These are phyloP conservation scores for Babylonia areolata DNA, from an alignment of 1,140 invertebrate genomes.

Conservation along the genomic window DNA sequence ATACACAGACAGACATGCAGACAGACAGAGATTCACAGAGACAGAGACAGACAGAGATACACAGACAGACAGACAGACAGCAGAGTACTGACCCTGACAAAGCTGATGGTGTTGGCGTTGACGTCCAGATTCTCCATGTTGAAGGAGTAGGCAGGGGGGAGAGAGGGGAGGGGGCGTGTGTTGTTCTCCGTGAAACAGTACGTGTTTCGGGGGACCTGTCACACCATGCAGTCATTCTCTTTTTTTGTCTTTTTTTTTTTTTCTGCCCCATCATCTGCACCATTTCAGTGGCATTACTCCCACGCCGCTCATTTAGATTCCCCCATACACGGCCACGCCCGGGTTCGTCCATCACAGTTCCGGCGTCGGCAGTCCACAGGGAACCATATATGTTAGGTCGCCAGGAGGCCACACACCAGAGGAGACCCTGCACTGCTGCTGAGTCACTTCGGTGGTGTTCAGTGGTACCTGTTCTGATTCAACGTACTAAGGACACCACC, in stretches of 20 bases:
- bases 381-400: no score
- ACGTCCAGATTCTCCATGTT: slow-evolving; percentile 55
- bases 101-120: slow-evolving; percentile 44
- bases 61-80: not conserved
- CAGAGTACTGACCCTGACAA: slow-evolving; percentile 50
- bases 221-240: not conserved
- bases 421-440: no score
- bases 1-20: not conserved
- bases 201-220: slow-evolving; percentile 55
- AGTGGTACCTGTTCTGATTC: no score
- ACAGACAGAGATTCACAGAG: not conserved
- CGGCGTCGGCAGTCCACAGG: no score
- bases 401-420: no score
- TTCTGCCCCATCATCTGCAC: no score
- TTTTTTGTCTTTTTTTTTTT: not conserved
- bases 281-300: no score
- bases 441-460: no score
- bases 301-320: no score
- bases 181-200: slow-evolving; percentile 54
- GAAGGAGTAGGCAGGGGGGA: slow-evolving; percentile 58
- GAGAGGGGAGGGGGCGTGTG: slow-evolving; percentile 45
- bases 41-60: not conserved
- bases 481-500: no score
- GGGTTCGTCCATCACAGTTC: no score
- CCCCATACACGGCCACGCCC: no score